Base-by-base conservation (phyloP, 2,113 vertebrate genomes). In the Xenopus laevis region DNA sequence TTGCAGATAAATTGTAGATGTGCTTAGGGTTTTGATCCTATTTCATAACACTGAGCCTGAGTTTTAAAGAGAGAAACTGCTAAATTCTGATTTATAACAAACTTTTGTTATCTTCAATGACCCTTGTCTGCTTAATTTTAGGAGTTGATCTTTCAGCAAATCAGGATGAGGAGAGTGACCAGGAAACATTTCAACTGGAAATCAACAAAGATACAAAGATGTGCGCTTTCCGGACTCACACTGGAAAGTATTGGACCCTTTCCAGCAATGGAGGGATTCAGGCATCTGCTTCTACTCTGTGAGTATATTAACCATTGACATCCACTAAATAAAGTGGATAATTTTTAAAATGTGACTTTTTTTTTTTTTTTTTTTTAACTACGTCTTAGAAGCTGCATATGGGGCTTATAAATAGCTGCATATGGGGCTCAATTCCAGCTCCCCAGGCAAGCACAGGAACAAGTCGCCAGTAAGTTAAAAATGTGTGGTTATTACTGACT, bases 101-200 rank as follows among this genome's bases (percentile, higher is more conserved):
- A 27, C 23, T 12, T 50, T 13, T 50, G 13, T 50, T 7, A 40
- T 40, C 33, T 40, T 27, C 23, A 50, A 50, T 15, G 4, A 13
- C 15, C 11, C 3, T 10, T 50, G 47, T 50, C 11, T 50, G 11
- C 47, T 50, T 12, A 12, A 50, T 50, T 50, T 0, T 78, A 98
- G 96, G 96, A 58, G 98, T 99, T 93, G 97, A 98, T 82, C 92
- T 99, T 55, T 98, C 97, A 0, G 97, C 97, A 84, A 98, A 98
- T 85, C 97, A 98, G 85, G 97, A 99, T 0, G 97, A 99, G 63
- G 97, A 98, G 78, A 92, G 93, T 0, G 97, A 99, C 86, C 96
- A 98, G 86, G 97, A 99, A 84, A 98, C 97, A 18, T 99, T 97
- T 86, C 97, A 99, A 85, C 89, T 99, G 86, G 97, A 99, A 87